Conservation (phyloP, 2,797 vertebrate species). For the Epinephelus malabaricus region DNA sequence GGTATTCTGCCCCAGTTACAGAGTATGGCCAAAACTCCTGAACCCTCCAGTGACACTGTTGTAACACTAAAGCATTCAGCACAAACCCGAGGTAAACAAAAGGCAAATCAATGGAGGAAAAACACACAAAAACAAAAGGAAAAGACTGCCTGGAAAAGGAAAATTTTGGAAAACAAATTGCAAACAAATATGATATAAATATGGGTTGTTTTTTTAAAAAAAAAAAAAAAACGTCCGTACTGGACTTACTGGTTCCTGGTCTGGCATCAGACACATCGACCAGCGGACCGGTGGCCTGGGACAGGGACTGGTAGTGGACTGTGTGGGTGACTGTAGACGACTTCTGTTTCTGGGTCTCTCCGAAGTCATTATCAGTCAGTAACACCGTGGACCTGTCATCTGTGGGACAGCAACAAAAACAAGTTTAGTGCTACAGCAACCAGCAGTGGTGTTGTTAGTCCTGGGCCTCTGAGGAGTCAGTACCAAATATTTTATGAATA, state of each 20-base stretch:
- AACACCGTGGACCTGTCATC: slow-evolving; percentile 98
- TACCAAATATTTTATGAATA: too few species aligned
- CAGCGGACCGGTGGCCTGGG: slow-evolving; percentile 95
- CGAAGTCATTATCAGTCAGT: slow-evolving; percentile 96
- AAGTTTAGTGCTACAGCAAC: not conserved
- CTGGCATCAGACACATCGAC: slow-evolving; percentile 98
- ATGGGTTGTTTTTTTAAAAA: not conserved
- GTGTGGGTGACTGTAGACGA: slow-evolving; percentile 98
- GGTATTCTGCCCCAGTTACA: too few species aligned
- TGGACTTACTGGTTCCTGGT: slow-evolving; percentile 97
- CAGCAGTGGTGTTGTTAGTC: not conserved
- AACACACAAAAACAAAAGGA: not conserved
- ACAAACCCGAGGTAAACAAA: not conserved
- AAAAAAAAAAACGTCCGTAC: slow-evolving; percentile 78
- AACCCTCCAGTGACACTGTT: too few species aligned
- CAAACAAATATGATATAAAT: slow-evolving; percentile 23
- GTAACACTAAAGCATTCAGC: not conserved
- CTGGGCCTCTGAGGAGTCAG: too few species aligned
- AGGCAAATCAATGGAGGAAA: not conserved
- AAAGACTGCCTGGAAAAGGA: slow-evolving; percentile 2
- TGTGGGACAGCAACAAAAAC: slow-evolving; percentile 64
- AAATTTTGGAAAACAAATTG: not conserved
- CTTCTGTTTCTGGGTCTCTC: slow-evolving; percentile 97
- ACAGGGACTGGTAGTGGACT: slow-evolving; percentile 97
- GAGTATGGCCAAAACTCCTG: too few species aligned